A percentile compares a stretch with the other conserved stretches of the same genome.
These are phyloP conservation scores for Alligator mississippiensis DNA, from an alignment of 2,113 vertebrate genomes.

Conservation along the genomic window DNA sequence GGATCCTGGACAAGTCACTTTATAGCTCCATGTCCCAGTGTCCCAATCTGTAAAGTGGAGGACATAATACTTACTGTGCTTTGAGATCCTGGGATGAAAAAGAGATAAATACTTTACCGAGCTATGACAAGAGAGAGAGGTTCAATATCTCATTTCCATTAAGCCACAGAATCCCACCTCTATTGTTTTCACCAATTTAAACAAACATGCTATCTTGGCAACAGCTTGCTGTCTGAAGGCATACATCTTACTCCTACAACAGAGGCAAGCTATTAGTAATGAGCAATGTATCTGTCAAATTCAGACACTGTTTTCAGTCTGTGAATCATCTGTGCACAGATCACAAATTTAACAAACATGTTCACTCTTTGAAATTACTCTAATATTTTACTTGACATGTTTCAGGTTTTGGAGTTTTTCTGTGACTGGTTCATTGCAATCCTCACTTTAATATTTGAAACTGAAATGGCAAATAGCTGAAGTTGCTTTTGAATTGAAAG, in stretches of 20 bases:
- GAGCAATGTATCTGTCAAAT: constrained; percentile 18
- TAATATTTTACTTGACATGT: constrained; percentile 66
- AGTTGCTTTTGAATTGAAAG: too few species aligned
- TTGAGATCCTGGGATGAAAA: constrained; percentile 12
- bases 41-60: neutral
- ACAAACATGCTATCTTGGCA: neutral
- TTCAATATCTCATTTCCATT: neutral
- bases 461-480: too few species aligned
- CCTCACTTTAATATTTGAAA: too few species aligned
- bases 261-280: constrained; percentile 5
- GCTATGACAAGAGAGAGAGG: neutral
- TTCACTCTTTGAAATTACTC: constrained; percentile 33
- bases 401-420: constrained; percentile 18
- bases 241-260: neutral
- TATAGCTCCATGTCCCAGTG: neutral
- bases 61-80: neutral
- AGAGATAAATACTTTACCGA: neutral
- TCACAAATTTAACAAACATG: constrained; percentile 17
- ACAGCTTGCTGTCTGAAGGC: constrained; percentile 1
- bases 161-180: neutral
- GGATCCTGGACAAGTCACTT: neutral
- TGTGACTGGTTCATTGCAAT: constrained; percentile 21
- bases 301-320: constrained; percentile 22
- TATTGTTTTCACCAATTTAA: neutral
- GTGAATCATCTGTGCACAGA: constrained; percentile 19